Conservation (phyloP, 1,140 invertebrate genomes). For the Gryllus bimaculatus region DNA sequence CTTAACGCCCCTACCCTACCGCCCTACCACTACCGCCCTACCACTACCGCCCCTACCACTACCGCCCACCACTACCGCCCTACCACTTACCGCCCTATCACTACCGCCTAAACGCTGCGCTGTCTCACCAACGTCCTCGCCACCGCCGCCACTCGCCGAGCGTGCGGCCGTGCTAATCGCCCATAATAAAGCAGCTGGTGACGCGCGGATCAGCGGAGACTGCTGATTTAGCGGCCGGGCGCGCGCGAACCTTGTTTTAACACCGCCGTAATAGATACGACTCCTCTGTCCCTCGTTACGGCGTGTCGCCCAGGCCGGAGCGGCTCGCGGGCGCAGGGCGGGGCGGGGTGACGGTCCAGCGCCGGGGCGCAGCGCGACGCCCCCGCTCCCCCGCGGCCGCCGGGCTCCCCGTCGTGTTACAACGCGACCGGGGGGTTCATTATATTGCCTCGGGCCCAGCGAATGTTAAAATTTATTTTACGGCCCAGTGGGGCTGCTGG, state of each 20-base stretch:
- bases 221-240: neutral
- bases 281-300: neutral
- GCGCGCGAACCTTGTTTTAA: neutral
- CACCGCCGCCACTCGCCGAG: no score
- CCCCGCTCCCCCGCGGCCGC: no score
- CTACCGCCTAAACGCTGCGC: no score
- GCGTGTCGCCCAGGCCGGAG: neutral
- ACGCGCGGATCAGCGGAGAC: neutral
- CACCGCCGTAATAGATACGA: neutral
- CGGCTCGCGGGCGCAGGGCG: no score
- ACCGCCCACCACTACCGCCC: no score
- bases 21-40: no score
- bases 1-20: no score
- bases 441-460: neutral
- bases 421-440: neutral
- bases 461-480: constrained; percentile 6
- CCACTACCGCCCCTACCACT: no score
- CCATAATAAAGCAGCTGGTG: constrained; percentile 1
- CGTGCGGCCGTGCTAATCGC: no score
- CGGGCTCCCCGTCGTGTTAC: neutral
- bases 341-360: neutral
- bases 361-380: neutral
- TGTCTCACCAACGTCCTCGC: no score
- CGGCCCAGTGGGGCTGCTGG: neutral
- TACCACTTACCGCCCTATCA: no score